Conservation (phyloP, 2,797 vertebrate species). For the Coracias cyanogaster region DNA sequence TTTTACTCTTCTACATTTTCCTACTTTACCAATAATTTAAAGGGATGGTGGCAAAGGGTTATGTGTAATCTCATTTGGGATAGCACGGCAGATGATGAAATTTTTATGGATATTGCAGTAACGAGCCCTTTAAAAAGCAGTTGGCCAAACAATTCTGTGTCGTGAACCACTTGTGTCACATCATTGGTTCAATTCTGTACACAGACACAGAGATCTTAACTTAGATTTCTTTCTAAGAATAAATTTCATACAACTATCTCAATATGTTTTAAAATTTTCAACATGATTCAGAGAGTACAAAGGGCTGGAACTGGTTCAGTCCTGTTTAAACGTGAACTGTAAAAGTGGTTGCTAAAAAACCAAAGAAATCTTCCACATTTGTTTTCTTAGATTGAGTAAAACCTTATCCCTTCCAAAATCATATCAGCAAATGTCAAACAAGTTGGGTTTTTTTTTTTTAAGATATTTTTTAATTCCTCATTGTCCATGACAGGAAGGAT, state of each 20-base stretch:
- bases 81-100: neutral
- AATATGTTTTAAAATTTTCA: neutral
- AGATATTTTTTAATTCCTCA: neutral
- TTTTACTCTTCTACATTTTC: neutral
- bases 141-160: neutral
- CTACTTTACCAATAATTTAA: neutral
- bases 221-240: neutral
- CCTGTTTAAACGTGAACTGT: conserved; percentile 58
- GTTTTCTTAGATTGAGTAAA: neutral
- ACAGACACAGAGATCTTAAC: neutral
- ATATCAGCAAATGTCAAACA: neutral
- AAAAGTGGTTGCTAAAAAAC: conserved; percentile 11
- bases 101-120: neutral
- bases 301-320: neutral
- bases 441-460: neutral
- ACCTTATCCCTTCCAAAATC: neutral
- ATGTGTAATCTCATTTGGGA: neutral
- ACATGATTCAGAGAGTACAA: neutral
- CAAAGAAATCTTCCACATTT: neutral
- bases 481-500: neutral
- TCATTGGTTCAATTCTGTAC: neutral
- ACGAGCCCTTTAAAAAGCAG: neutral
- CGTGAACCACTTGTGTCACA: neutral
- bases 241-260: neutral
- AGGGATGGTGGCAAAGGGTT: neutral